Evolutionary conservation across 2,888 invertebrate species (phyloP).

Genomic region (Anoncus sp.): DNA sequence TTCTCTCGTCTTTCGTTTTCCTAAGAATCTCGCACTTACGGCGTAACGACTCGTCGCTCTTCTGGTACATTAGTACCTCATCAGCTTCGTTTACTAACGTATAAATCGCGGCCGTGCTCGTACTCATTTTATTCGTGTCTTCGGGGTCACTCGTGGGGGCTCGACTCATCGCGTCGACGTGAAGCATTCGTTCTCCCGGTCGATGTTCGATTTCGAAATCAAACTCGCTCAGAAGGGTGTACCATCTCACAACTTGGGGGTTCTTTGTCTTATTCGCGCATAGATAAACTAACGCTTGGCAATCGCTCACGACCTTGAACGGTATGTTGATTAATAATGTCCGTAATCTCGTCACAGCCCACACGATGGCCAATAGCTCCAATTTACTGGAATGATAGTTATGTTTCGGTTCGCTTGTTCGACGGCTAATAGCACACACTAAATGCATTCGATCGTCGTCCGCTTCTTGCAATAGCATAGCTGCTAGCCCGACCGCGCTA

Average conservation of each 20-base stretch:
- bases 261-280: no score
- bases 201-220: no score
- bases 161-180: conserved; percentile 1
- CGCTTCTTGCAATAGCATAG: background rate
- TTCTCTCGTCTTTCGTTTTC: background rate
- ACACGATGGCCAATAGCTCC: background rate
- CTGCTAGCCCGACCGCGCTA: background rate
- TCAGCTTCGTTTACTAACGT: background rate
- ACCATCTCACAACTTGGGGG: no score
- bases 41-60: background rate
- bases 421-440: background rate
- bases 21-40: background rate
- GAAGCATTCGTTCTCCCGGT: no score
- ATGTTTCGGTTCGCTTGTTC: background rate
- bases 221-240: no score
- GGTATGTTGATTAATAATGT: no score
- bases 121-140: background rate
- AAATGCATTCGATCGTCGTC: background rate
- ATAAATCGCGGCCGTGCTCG: no score
- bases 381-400: background rate
- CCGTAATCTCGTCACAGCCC: no score
- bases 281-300: no score
- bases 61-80: background rate
- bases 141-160: background rate
- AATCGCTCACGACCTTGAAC: no score